Conservation (phyloP, 2,113 vertebrate genomes). For the Neoarius graeffei region DNA sequence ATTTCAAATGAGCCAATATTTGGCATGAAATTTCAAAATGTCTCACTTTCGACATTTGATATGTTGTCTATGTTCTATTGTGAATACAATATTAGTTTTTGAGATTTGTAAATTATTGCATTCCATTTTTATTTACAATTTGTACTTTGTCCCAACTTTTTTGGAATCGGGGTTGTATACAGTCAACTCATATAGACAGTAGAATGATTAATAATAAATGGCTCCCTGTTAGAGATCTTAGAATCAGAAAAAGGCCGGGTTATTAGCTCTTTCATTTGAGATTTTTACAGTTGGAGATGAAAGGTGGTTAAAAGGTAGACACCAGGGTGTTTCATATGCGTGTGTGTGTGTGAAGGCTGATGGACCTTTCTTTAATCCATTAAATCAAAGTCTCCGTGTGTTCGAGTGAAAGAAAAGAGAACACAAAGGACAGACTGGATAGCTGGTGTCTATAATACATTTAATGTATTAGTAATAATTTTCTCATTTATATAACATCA, state of each 20-base stretch:
- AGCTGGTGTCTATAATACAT: background rate
- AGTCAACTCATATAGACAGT: background rate
- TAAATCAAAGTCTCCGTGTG: conserved; percentile 23
- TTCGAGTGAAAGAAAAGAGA: background rate
- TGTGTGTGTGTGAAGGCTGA: background rate
- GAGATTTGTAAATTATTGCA: no score
- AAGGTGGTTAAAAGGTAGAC: conserved; percentile 29
- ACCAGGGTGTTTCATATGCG: background rate
- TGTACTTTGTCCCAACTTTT: no score
- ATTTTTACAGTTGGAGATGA: conserved; percentile 37
- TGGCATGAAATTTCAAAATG: no score
- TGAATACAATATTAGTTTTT: no score
- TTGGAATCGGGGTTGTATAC: no score
- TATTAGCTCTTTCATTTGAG: conserved; percentile 35
- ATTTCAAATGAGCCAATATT: no score
- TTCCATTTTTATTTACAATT: no score
- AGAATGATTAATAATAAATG: background rate
- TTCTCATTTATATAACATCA: background rate
- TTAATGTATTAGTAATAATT: background rate
- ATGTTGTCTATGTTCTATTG: no score
- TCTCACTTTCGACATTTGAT: no score
- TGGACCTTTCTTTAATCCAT: conserved; percentile 29
- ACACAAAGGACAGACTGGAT: background rate
- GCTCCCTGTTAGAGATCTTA: background rate
- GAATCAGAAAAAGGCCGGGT: background rate